These are phyloP conservation scores for Megalurothrips usitatus DNA, from an alignment of 2,888 invertebrate species.

Conservation along the genomic window DNA sequence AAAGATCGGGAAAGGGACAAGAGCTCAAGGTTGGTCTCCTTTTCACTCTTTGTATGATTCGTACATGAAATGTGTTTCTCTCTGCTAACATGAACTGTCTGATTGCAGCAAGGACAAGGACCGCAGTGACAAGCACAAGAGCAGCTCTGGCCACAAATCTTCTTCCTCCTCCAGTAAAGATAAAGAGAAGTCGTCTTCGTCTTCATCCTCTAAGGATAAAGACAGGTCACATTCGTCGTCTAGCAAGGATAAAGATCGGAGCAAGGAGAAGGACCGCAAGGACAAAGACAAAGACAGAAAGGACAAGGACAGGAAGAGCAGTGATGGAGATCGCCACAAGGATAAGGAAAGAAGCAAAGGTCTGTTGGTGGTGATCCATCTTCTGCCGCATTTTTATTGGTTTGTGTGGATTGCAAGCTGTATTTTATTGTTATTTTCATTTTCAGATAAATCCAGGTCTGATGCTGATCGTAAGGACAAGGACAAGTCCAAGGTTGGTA, in stretches of 20 bases:
- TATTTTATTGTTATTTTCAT: conserved; percentile 26
- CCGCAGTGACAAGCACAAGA: conserved; percentile 38
- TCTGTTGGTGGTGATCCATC: conserved; percentile 36
- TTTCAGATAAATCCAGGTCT: conserved; percentile 38
- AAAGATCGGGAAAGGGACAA: conserved; percentile 44
- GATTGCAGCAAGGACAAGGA: conserved; percentile 38
- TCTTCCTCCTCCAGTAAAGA: conserved; percentile 36
- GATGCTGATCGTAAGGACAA: conserved; percentile 27
- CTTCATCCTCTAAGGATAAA: conserved; percentile 27
- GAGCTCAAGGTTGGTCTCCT: conserved; percentile 31
- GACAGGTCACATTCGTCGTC: conserved; percentile 33
- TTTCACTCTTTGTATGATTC: neutral
- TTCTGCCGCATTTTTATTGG: neutral
- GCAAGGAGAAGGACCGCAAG: conserved; percentile 48
- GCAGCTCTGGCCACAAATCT: conserved; percentile 30
- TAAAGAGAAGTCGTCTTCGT: conserved; percentile 34
- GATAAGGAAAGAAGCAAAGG: conserved; percentile 43
- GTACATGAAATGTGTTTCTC: neutral
- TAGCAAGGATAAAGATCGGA: conserved; percentile 43
- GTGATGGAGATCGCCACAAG: conserved; percentile 46
- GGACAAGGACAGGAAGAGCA: conserved; percentile 40
- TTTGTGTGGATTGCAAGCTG: neutral
- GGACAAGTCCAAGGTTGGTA: conserved; percentile 2
- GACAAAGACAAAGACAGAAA: conserved; percentile 49
- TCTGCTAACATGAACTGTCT: neutral